Conservation (phyloP, 2,888 invertebrate genomes). For the Hermaeophaga mercurialis region DNA sequence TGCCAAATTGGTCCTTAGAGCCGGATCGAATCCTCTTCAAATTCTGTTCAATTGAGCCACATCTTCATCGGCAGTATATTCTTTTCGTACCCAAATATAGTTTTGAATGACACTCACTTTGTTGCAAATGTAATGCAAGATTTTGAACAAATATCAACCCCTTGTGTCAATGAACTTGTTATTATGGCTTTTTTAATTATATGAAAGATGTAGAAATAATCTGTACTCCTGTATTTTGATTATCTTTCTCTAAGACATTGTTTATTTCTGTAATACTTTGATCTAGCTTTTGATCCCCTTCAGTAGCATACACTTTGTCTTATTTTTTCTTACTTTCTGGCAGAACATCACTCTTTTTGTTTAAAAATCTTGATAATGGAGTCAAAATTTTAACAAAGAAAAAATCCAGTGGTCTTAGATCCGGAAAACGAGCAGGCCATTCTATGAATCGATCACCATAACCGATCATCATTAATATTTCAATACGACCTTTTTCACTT, state of each 20-base stretch:
- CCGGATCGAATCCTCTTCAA: too few relatives aligned
- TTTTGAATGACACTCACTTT: constrained; percentile 44
- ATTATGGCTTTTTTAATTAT: constrained; percentile 30
- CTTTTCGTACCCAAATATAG: too few relatives aligned
- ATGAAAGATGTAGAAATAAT: constrained; percentile 21
- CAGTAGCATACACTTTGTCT: constrained; percentile 9
- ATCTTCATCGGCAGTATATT: too few relatives aligned
- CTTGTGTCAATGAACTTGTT: constrained; percentile 28
- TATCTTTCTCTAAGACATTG: background rate
- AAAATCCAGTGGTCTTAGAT: too few relatives aligned
- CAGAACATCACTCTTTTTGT: constrained; percentile 18
- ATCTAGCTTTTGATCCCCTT: constrained; percentile 9
- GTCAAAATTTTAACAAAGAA: too few relatives aligned
- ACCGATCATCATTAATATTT: too few relatives aligned
- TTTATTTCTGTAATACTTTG: background rate
- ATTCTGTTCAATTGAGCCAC: too few relatives aligned
- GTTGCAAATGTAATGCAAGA: constrained; percentile 38
- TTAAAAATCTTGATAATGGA: too few relatives aligned
- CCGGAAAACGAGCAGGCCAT: too few relatives aligned
- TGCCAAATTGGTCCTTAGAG: too few relatives aligned
- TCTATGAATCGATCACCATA: too few relatives aligned
- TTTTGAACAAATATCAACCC: constrained; percentile 38
- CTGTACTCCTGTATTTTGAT: background rate
- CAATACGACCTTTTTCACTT: too few relatives aligned
- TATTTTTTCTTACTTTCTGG: constrained; percentile 15